phyloP scores from a whole-genome alignment of 2,888 invertebrate species.

The Tiliacea aurago region DNA sequence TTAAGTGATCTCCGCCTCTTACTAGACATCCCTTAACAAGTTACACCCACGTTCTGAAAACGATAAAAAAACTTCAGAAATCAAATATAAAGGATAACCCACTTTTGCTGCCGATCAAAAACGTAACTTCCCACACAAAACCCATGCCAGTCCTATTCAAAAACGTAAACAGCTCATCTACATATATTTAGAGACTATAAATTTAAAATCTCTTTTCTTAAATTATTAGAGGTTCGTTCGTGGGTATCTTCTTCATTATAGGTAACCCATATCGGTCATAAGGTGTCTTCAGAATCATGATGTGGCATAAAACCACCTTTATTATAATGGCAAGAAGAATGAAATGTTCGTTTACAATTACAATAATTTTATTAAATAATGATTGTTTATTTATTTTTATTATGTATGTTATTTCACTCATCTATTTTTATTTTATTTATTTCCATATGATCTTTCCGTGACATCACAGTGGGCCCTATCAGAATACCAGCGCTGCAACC shows the following conservation, averaged over 20 bases:
- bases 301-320: background rate
- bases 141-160: background rate
- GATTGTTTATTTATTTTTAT: too few species aligned
- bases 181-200: constrained; percentile 18
- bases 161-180: background rate
- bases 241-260: background rate
- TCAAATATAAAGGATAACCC: background rate
- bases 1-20: background rate
- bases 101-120: background rate
- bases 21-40: background rate
- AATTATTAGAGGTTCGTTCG: background rate
- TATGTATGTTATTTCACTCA: too few species aligned
- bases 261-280: background rate
- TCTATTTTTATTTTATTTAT: too few species aligned
- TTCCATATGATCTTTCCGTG: too few species aligned
- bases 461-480: too few species aligned
- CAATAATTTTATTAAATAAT: too few species aligned
- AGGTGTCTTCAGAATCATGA: background rate
- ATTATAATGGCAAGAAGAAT: background rate
- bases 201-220: background rate
- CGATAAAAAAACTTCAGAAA: background rate
- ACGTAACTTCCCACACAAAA: constrained; percentile 1
- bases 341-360: too few species aligned
- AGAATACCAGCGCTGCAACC: too few species aligned
- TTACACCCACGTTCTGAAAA: background rate